Evolutionary conservation across 2,113 vertebrate genomes (phyloP), one percentile per base, ranked within the genome.

Genomic region (Chlamydotis undulata): DNA sequence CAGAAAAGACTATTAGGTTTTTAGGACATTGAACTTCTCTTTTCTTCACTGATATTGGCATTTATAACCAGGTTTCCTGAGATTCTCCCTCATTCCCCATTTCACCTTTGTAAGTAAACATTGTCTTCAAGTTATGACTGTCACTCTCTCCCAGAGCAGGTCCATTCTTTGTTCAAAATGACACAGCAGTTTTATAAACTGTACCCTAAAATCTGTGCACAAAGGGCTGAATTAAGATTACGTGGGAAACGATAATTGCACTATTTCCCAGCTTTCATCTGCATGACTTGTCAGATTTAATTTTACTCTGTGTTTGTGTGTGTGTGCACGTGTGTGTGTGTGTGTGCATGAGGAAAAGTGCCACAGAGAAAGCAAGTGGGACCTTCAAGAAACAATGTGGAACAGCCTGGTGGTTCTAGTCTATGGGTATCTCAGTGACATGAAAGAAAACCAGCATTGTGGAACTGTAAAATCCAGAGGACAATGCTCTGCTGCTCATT

Each of bases 201-300:
- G 29, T 74, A 89, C 73, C 47, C 76, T 91, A 84, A 90, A 96
- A 94, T 18, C 68, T 10, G 0, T 35, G 73, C 76, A 81, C 80
- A 84, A 91, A 93, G 50, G 45, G 12, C 60, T 83, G 76, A 86
- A 45, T 47, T 83, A 11, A 35, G 73, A 67, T 95, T 83, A 78
- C 1, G 1, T 89, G 83, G 91, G 80, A 95, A 95, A 78, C 1
- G 5, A 91, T 91, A 94, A 94, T 84, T 89, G 26, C 80, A 82
- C 16, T 75, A 84, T 84, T 94, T 94, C 94, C 77, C 93, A 92
- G 77, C 86, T 92, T 91, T 94, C 89, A 87, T 84, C 89, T 87
- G 60, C 76, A 29, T 91, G 68, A 39, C 89, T 87, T 87, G 76
- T 90, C 86, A 94, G 56, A 94, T 94, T 84, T 78, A 81, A 94